phyloP scores from a whole-genome alignment of 2,797 vertebrate species.

The Perodicticus potto region DNA sequence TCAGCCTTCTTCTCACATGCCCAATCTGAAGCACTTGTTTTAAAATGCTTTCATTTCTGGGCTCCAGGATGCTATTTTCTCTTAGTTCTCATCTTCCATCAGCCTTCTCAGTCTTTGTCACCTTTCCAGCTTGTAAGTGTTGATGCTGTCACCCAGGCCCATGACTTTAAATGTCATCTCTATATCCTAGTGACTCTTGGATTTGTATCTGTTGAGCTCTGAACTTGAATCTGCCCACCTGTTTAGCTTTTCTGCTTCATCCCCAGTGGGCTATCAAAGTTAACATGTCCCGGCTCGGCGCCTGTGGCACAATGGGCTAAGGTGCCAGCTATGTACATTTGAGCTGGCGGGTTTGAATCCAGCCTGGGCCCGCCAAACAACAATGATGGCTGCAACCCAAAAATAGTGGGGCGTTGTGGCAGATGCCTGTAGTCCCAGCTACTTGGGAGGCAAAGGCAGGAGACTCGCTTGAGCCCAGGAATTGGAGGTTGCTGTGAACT shows the following conservation, averaged over 20 bases:
- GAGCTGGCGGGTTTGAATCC: no score
- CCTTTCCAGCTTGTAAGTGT: not conserved
- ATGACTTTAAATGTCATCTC: not conserved
- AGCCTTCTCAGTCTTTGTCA: not conserved
- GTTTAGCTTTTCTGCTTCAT: not conserved
- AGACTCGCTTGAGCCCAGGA: no score
- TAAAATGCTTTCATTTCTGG: not conserved
- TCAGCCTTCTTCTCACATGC: accelerated
- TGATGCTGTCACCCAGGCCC: not conserved
- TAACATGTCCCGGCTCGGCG: no score
- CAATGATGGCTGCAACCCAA: no score
- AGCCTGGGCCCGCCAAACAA: no score
- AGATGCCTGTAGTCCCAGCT: no score
- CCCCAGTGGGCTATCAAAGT: not conserved
- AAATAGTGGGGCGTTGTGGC: no score
- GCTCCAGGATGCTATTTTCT: not conserved
- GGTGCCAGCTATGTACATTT: no score
- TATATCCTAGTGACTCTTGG: not conserved
- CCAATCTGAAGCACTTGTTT: not conserved
- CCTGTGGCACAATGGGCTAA: no score
- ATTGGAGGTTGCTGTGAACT: no score
- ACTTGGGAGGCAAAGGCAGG: no score
- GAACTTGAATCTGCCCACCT: not conserved
- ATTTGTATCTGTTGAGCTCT: not conserved
- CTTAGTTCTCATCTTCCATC: not conserved